These are phyloP conservation scores for Zoanthus gigantus DNA, from an alignment of 92 coral and sea anemone genomes.

Conservation along the genomic window DNA sequence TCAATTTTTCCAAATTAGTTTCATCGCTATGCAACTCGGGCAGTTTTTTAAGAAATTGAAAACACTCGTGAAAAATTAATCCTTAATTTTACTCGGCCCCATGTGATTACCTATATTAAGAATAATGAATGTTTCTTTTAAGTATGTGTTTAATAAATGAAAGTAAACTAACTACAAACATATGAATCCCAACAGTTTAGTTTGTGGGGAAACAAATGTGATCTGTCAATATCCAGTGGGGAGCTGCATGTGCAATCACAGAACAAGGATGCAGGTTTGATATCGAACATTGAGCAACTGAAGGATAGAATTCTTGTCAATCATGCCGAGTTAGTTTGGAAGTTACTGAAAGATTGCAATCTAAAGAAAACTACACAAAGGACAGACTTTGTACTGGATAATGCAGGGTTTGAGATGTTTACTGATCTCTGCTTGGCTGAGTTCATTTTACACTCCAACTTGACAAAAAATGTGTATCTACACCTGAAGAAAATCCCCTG, in stretches of 20 bases:
- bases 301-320: slow-evolving; percentile 86
- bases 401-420: slow-evolving; percentile 98
- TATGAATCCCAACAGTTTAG: slow-evolving; percentile 69
- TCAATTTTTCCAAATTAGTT: too few relatives aligned
- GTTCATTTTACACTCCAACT: slow-evolving; percentile 73
- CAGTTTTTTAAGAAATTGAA: too few relatives aligned
- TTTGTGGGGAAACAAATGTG: slow-evolving; percentile 99
- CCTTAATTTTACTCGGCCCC: too few relatives aligned
- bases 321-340: slow-evolving; percentile 77
- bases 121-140: too few relatives aligned
- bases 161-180: too few relatives aligned
- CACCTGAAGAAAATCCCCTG: slow-evolving; percentile 95
- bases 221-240: slow-evolving; percentile 94
- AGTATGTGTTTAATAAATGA: too few relatives aligned
- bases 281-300: slow-evolving; percentile 74
- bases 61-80: too few relatives aligned
- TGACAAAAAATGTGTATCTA: slow-evolving; percentile 76
- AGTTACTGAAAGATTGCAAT: slow-evolving; percentile 51
- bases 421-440: slow-evolving; percentile 96
- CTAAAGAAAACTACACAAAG: slow-evolving; percentile 51
- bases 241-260: slow-evolving; percentile 64
- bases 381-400: slow-evolving; percentile 93
- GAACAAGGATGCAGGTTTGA: slow-evolving; percentile 66
- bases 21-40: too few relatives aligned
- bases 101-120: too few relatives aligned